Conservation (phyloP, 2,888 invertebrate species). For the Atherix ibis region DNA sequence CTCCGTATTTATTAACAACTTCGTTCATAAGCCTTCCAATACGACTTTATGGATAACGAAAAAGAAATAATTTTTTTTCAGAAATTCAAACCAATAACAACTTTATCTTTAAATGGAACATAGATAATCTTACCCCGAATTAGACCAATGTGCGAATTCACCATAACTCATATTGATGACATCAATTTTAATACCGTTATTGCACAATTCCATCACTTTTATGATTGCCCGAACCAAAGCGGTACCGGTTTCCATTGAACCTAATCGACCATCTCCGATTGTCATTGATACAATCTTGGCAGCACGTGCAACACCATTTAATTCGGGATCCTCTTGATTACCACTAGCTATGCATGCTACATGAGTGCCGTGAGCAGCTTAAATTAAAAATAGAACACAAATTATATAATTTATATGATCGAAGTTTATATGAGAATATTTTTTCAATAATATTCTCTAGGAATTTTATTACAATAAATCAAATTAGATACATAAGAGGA, state of each 20-base stretch:
- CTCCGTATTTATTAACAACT: conserved; percentile 80
- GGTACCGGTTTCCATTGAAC: conserved; percentile 94
- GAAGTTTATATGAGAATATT: not conserved
- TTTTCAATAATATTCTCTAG: not conserved
- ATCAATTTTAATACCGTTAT: conserved; percentile 47
- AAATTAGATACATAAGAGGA: too few relatives aligned
- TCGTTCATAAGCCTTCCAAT: conserved; percentile 72
- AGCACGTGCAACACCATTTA: conserved; percentile 91
- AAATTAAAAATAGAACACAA: conserved; percentile 19
- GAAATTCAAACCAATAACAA: not conserved
- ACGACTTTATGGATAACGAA: conserved; percentile 35
- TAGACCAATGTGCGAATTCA: conserved; percentile 84
- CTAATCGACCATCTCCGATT: conserved; percentile 84
- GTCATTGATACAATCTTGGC: conserved; percentile 85
- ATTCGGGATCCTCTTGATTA: conserved; percentile 65
- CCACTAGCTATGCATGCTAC: conserved; percentile 94
- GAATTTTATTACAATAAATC: too few relatives aligned
- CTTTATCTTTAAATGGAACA: conserved; percentile 1
- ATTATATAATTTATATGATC: not conserved
- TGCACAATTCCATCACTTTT: conserved; percentile 59
- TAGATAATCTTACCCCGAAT: conserved; percentile 59
- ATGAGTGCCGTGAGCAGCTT: conserved; percentile 93
- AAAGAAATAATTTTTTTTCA: not conserved
- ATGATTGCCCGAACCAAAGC: conserved; percentile 84
- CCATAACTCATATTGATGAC: conserved; percentile 98